Percentiles rank a stretch among this genome's conserved stretches.
Conservation (phyloP, 1,140 invertebrate species). For the Drosophila leontia region DNA sequence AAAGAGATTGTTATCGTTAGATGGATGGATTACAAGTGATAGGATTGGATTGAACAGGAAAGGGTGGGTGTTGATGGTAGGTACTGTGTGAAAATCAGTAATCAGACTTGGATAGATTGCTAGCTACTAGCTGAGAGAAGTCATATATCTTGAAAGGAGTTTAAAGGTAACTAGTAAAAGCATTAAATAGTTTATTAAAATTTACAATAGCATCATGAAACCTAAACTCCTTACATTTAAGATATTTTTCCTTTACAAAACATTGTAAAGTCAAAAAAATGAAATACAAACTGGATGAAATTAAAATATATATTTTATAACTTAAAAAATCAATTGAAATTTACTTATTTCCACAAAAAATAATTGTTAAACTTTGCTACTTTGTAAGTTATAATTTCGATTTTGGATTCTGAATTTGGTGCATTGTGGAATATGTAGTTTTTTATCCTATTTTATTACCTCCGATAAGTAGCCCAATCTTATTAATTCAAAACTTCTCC, state of each 20-base stretch:
- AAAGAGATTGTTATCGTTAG: constrained; percentile 43
- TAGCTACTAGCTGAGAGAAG: too few relatives aligned
- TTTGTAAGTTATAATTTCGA: neutral
- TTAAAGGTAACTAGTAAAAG: neutral
- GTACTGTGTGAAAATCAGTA: neutral
- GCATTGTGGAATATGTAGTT: neutral
- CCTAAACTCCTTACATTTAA: too few relatives aligned
- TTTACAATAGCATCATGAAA: too few relatives aligned
- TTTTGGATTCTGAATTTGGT: neutral
- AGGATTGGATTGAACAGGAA: neutral
- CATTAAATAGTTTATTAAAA: neutral
- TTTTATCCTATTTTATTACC: neutral
- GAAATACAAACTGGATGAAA: too few relatives aligned
- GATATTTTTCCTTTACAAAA: too few relatives aligned
- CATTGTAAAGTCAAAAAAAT: too few relatives aligned
- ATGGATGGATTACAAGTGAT: constrained; percentile 37
- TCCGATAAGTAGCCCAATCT: neutral
- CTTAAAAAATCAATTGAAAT: too few relatives aligned
- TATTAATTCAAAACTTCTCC: neutral
- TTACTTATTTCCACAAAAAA: too few relatives aligned
- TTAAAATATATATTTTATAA: too few relatives aligned
- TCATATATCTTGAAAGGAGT: too few relatives aligned
- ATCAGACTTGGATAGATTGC: neutral
- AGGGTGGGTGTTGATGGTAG: neutral
- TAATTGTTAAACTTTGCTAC: too few relatives aligned